Base-by-base conservation (phyloP, 2,888 invertebrate species). In the Epistrophella euchroma region DNA sequence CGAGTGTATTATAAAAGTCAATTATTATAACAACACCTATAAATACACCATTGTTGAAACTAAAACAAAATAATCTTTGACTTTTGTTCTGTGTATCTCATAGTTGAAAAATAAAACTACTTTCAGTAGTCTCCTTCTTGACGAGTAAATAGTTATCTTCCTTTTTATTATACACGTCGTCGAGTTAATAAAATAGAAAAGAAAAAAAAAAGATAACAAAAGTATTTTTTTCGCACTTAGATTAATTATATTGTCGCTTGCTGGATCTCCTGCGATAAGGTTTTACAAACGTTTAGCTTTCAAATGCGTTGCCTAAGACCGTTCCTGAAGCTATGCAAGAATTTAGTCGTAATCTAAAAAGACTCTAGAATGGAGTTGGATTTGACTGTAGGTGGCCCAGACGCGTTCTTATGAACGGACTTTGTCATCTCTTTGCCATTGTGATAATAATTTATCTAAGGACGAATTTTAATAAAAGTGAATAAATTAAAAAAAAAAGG, bases 361-460 rank as follows among this genome's bases (percentile, higher is more conserved):
- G 66, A 60, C 85, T 60, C 60, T 45, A 72, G 75, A 66, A 76
- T 81, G 84, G 72, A 85, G 80, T 55, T 85, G 68, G 85, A 85
- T 76, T n/a, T 85, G 13, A 76, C 81, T 32, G 10, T 81, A 47
- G 85, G 76, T 55, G 85, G 85, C 35, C 72, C 72, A 22, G 77
- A 82, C 47, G 70, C 70, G 55, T 81, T 81, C 47, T 55, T 52
- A 70, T 52, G 17, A 68, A 74, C 43, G 17, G n/a, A 47, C 35
- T 25, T 50, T 25, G 25, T 17, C 15, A n/a, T 13, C 6, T 7
- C 1, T 25, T n/a, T 19, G 10, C n/a, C 9, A 13, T n/a, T 13
- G 11, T 28, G 10, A 55, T 68, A 22, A 50, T 0, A 37, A 7
- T 19, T 62, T 58, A 28, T 28, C 28, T 9, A 15, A 66, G 47